Base-by-base conservation (phyloP, 1,140 invertebrate species). In the Stegodyphus dumicola region DNA sequence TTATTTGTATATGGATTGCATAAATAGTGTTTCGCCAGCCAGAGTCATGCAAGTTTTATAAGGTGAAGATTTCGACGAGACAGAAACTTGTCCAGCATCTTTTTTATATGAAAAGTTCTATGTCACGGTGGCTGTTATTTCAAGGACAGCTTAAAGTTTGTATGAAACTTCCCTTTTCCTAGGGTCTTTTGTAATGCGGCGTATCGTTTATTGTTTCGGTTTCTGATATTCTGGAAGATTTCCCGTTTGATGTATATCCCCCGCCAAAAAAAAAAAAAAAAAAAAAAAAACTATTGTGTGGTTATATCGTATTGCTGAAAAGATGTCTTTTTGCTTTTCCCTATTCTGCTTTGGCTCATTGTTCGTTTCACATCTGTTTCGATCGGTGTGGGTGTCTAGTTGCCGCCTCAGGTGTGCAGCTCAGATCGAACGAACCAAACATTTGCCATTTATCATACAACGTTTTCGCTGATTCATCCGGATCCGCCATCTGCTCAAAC, bases 371-470 rank as follows among this genome's bases (percentile, higher is more conserved):
- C 76, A 77, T 49, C 76, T 76, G 52, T 33, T 60, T 64, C 56
- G 17, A 64, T 60, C 56, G 15, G 76, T 64, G 76, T 77, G 76
- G 76, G 76, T 77, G 76, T 77, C 76, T 67, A n/a, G 48, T 77
- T 77, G 76, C 60, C 65, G 67, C 76, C 76, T 66, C 76, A 77
- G 76, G 76, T 77, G 76, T 77, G 60, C 66, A 64, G 64, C 76
- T 52, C 49, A 52, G 76, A 77, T 77, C 65, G 76, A 77, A 77
- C 48, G 76, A 48, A 18, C 49, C 48, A 64, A 77, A 77, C 76
- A 77, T 65, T 77, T 77, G 76, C 67, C 76, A 77, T 77, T 66
- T 52, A 67, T 77, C 56, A 67, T 65, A 18, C 33, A 77, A 66
- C 76, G 53, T 65, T 77, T 77, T 67, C 65, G 76, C 33, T 77